Percentiles rank a stretch among this genome's conserved stretches.
Evolutionary conservation across 2,113 vertebrate species (phyloP).

Genomic region (Saiga tatarica): DNA sequence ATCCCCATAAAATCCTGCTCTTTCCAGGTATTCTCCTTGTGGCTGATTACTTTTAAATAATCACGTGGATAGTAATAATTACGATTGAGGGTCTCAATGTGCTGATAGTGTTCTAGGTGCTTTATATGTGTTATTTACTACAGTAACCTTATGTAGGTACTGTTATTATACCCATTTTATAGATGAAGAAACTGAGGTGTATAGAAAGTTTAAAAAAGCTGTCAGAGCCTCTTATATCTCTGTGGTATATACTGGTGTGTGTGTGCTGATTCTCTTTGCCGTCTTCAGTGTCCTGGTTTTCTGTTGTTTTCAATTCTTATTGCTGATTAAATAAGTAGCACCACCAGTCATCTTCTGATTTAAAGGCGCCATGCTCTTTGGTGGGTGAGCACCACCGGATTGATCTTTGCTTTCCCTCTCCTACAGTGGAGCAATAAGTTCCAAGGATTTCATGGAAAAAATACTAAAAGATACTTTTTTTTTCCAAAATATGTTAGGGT

Average conservation of each 20-base stretch:
- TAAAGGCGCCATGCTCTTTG: not conserved
- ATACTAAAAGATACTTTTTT: not conserved
- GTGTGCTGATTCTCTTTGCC: not conserved
- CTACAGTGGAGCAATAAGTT: not conserved
- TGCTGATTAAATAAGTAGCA: slow-evolving; percentile 3
- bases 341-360: not conserved
- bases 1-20: not conserved
- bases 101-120: not conserved
- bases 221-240: not conserved
- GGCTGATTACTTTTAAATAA: slow-evolving; percentile 4
- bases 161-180: not conserved
- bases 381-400: not conserved
- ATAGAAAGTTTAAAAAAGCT: not conserved
- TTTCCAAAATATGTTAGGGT: not conserved
- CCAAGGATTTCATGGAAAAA: slow-evolving; percentile 1
- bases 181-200: not conserved
- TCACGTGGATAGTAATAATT: not conserved
- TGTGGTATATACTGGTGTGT: not conserved
- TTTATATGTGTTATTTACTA: not conserved
- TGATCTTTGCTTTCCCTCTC: not conserved
- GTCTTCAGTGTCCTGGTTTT: not conserved
- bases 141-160: not conserved
- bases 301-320: not conserved
- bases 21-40: not conserved
- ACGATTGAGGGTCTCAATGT: not conserved